These are phyloP conservation scores for Daboia siamensis DNA, from an alignment of 2,113 vertebrate genomes.

Conservation along the genomic window DNA sequence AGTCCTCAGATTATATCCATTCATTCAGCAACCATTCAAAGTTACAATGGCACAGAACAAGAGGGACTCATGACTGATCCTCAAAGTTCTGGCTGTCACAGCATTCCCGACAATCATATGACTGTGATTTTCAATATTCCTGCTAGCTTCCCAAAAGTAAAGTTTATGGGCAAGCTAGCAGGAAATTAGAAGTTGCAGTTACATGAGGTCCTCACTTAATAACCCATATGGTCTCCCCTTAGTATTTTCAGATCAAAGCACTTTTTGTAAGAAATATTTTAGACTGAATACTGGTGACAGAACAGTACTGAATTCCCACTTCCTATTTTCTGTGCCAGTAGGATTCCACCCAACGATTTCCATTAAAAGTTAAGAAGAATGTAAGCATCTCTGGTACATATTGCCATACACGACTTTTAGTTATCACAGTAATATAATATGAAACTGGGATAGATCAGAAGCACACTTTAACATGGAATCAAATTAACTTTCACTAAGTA, in stretches of 20 bases:
- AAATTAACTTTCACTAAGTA: background rate
- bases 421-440: background rate
- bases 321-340: too few relatives aligned
- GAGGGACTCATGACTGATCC: background rate
- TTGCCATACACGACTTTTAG: background rate
- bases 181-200: background rate
- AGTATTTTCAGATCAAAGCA: background rate
- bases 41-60: background rate
- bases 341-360: background rate
- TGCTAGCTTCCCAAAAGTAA: background rate
- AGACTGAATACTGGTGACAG: background rate
- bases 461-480: background rate
- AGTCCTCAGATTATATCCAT: background rate
- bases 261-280: background rate
- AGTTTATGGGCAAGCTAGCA: background rate
- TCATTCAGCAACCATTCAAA: background rate
- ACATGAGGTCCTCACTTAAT: background rate
- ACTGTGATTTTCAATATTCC: background rate
- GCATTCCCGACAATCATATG: background rate
- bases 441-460: background rate
- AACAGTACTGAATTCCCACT: background rate
- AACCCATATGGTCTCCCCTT: background rate
- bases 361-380: background rate
- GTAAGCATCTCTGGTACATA: background rate
- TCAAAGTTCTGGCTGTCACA: background rate